A percentile compares a stretch with the other conserved stretches of the same genome.
These are phyloP conservation scores for Labeo catla DNA, from an alignment of 2,113 vertebrate genomes.

Conservation along the genomic window DNA sequence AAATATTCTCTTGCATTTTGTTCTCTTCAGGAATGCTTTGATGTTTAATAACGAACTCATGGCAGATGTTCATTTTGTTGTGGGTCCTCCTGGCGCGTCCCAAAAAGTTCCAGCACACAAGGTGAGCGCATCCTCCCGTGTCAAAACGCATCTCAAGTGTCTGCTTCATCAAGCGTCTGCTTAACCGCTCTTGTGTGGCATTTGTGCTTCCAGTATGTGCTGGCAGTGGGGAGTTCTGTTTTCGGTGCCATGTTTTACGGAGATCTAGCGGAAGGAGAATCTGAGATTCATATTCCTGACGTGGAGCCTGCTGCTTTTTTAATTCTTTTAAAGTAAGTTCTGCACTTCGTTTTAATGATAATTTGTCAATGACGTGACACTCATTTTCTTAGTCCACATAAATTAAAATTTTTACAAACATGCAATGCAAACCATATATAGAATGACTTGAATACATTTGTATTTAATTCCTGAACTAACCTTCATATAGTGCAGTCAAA, in stretches of 20 bases:
- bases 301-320: conserved; percentile 95
- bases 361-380: neutral
- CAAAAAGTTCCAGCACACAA: conserved; percentile 92
- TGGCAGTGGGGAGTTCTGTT: conserved; percentile 94
- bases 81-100: conserved; percentile 85
- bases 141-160: neutral
- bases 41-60: conserved; percentile 99
- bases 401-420: neutral
- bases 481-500: too few relatives aligned
- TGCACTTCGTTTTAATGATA: neutral
- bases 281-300: conserved; percentile 94
- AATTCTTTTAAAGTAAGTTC: conserved; percentile 90
- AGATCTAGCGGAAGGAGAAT: conserved; percentile 90
- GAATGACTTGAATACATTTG: neutral
- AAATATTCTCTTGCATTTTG: neutral
- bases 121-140: conserved; percentile 68
- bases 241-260: conserved; percentile 98
- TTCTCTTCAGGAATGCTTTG: conserved; percentile 84
- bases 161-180: neutral
- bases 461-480: neutral
- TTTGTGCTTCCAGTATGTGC: conserved; percentile 83
- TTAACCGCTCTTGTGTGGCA: neutral
- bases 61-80: conserved; percentile 94
- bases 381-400: neutral
- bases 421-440: neutral